Evolutionary conservation across 2,888 invertebrate species (phyloP).

Genomic region (Mesorhabditis sp.): DNA sequence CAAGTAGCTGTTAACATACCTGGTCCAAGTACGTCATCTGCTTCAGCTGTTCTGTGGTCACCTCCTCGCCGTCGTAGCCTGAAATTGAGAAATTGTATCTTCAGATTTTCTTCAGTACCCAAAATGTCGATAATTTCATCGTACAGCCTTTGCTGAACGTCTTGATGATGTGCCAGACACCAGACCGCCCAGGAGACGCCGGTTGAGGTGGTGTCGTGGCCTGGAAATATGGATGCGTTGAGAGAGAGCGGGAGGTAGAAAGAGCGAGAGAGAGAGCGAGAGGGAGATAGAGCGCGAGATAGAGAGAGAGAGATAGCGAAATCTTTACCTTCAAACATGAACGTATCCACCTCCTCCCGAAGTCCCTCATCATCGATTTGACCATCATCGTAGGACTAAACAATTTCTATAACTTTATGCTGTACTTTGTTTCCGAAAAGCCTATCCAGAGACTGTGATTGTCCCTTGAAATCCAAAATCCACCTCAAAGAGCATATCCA

Average conservation of each 20-base stretch:
- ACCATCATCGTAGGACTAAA: background rate
- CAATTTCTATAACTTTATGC: background rate
- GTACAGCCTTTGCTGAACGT: background rate
- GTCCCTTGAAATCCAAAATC: no score
- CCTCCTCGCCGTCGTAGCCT: background rate
- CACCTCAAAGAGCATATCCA: background rate
- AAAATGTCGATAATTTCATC: background rate
- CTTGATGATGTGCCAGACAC: background rate
- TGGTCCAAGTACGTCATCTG: background rate
- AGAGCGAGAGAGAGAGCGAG: no score
- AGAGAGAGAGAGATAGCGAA: no score
- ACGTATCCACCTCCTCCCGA: slow-evolving; percentile 2
- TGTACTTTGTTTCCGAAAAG: background rate
- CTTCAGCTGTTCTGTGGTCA: background rate
- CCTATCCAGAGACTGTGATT: no score
- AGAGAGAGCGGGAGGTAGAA: no score
- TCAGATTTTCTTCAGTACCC: no score
- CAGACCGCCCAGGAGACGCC: slow-evolving; percentile 2
- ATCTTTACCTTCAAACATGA: slow-evolving; percentile 60
- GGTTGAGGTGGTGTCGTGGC: background rate
- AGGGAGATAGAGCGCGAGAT: no score
- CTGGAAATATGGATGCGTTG: background rate
- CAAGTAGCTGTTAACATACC: background rate
- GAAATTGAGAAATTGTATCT: no score
- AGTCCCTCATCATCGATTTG: slow-evolving; percentile 2